Conservation (phyloP, 2,797 vertebrate species). For the Aselliscus stoliczkanus region DNA sequence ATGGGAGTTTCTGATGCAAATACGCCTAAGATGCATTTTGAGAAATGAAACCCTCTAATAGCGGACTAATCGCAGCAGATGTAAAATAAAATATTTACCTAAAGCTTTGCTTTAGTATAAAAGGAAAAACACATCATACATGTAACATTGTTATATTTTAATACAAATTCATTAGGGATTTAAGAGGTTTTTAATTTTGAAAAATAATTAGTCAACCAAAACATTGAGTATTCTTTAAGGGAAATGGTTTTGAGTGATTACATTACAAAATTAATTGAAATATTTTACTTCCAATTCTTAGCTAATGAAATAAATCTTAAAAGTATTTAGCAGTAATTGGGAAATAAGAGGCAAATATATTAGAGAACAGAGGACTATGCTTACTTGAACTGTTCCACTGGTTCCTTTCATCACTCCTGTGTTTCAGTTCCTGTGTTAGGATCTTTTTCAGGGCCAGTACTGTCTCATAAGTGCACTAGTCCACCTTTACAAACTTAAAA, state of each 20-base stretch:
- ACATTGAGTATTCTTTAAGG: background rate
- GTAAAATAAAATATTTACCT: background rate
- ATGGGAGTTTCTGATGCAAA: background rate
- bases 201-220: background rate
- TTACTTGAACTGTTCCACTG: fast-evolving
- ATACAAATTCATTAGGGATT: background rate
- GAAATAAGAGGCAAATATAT: background rate
- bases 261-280: background rate
- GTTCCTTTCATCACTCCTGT: background rate
- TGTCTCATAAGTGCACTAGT: background rate
- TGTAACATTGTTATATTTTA: background rate
- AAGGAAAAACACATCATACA: background rate
- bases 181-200: background rate
- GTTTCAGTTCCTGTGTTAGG: background rate
- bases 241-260: background rate
- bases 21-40: background rate
- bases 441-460: background rate
- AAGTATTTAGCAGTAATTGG: background rate
- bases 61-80: background rate
- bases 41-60: background rate
- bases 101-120: background rate
- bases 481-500: background rate
- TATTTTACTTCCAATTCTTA: slow-evolving; percentile 1
- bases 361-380: background rate
- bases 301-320: background rate